Percentiles rank a stretch among this genome's conserved stretches.
Evolutionary conservation across 2,888 invertebrate species (phyloP).

Genomic region (Protodeltote pygarga): DNA sequence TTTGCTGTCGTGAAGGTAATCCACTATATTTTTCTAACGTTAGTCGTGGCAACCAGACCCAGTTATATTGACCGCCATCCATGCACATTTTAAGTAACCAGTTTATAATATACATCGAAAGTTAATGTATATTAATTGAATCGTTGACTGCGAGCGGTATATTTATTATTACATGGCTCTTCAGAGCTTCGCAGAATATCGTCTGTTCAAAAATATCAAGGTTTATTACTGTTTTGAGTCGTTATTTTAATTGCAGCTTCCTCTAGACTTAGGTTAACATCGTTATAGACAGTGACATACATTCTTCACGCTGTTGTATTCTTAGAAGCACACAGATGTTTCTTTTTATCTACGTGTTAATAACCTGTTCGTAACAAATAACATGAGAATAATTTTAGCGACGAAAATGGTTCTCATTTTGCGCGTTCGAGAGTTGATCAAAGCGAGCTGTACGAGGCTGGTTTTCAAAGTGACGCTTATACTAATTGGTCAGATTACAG

Average conservation of each 20-base stretch:
- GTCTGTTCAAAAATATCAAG: constrained; percentile 52
- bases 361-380: constrained; percentile 69
- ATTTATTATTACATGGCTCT: constrained; percentile 29
- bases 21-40: constrained; percentile 24
- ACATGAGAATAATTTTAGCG: constrained; percentile 67
- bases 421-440: constrained; percentile 72
- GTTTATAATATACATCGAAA: constrained; percentile 10
- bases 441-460: constrained; percentile 64
- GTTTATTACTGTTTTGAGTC: constrained; percentile 63
- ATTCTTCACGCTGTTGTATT: constrained; percentile 66
- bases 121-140: constrained; percentile 13
- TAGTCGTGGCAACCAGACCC: constrained; percentile 17
- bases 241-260: constrained; percentile 70
- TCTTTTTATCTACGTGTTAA: constrained; percentile 64
- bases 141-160: constrained; percentile 4
- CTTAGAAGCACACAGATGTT: constrained; percentile 61
- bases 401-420: constrained; percentile 74
- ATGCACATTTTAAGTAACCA: constrained; percentile 16
- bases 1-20: constrained; percentile 43
- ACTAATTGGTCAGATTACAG: constrained; percentile 79
- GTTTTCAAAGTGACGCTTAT: constrained; percentile 71
- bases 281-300: constrained; percentile 67
- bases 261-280: constrained; percentile 63
- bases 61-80: constrained; percentile 25
- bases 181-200: constrained; percentile 42